Conservation (phyloP, 2,797 vertebrate species). For the Arrhamphus sclerolepis region DNA sequence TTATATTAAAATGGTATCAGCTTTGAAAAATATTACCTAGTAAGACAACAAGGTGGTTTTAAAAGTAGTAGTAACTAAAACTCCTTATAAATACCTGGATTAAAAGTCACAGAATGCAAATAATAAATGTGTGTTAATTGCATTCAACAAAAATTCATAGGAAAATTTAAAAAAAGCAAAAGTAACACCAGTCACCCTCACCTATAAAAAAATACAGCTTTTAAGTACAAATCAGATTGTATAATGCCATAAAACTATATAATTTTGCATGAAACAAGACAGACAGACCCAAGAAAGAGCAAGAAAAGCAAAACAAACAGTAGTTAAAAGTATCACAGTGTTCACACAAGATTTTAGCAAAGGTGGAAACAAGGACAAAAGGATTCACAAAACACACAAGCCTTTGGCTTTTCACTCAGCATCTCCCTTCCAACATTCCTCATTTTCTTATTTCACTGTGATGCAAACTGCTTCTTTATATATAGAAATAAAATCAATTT, state of each 20-base stretch:
- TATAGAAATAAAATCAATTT: no score
- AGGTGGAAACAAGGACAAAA: slow-evolving; percentile 5
- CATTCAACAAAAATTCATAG: slow-evolving; percentile 3
- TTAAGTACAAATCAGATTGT: no score
- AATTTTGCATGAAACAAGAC: slow-evolving; percentile 29
- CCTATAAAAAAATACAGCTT: background rate
- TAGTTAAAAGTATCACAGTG: slow-evolving; percentile 45
- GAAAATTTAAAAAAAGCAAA: slow-evolving; percentile 15
- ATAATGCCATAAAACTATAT: slow-evolving; percentile 3
- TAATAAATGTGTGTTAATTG: background rate
- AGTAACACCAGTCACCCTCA: no score
- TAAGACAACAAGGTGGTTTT: background rate
- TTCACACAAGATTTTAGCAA: slow-evolving; percentile 15
- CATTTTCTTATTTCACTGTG: background rate
- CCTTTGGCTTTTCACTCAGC: slow-evolving; percentile 3
- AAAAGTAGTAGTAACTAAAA: slow-evolving; percentile 34
- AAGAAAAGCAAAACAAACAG: slow-evolving; percentile 20
- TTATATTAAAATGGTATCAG: no score
- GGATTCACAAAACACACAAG: background rate
- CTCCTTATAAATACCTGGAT: slow-evolving; percentile 20
- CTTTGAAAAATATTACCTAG: no score
- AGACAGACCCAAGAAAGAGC: background rate
- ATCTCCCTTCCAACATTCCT: slow-evolving; percentile 2
- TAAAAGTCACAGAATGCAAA: slow-evolving; percentile 12
- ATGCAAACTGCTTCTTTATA: background rate